Evolutionary conservation across 2,113 vertebrate genomes (phyloP), one percentile per base, ranked within the genome.

Genomic region (Misgurnus anguillicaudatus): DNA sequence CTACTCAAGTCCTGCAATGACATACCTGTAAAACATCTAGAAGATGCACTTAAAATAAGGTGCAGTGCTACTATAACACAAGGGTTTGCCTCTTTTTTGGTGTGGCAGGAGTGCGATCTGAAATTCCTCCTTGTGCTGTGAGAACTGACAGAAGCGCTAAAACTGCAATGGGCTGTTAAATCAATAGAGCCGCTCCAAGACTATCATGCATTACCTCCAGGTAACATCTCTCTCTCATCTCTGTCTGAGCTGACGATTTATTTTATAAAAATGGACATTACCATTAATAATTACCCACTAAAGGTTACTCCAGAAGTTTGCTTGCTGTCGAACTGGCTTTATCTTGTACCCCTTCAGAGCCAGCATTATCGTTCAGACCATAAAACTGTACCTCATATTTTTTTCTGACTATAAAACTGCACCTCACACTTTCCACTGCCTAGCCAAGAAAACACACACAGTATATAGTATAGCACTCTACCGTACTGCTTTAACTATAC

Each of bases 41-140:
- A 65, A 10, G 63, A 17, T 19, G 19, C 4, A 42, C 4, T 38
- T 51, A 51, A 51, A 14, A 51, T 51, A 16, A 5, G 4, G 48
- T 14, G 48, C 48, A 51, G 9, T 42, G 17, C 14, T 57, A 57
- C 39, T 17, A 10, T 57, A 10, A 58, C 36, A 13, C 69, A 19
- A 19, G 42, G 41, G 73, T 75, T 75, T 75, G 6, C 60, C 58
- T n/a, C 42, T 41, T 8, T 17, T 16, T 17, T 19, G 61, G 24
- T 83, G 72, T 36, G 64, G 47, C 53, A 74, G 55, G 17, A 57
- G 57, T 14, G 81, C 47, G 64, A 53, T 80, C 71, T 24, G 64
- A 90, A 91, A 90, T 88, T 92, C 81, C 80, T 79, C 75, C 80
- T 36, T 71, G 77, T 80, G 82, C 77, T 87, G 88, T 70, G 80